Conservation (phyloP, 1,140 invertebrate genomes). For the Lordiphosa stackelbergi region DNA sequence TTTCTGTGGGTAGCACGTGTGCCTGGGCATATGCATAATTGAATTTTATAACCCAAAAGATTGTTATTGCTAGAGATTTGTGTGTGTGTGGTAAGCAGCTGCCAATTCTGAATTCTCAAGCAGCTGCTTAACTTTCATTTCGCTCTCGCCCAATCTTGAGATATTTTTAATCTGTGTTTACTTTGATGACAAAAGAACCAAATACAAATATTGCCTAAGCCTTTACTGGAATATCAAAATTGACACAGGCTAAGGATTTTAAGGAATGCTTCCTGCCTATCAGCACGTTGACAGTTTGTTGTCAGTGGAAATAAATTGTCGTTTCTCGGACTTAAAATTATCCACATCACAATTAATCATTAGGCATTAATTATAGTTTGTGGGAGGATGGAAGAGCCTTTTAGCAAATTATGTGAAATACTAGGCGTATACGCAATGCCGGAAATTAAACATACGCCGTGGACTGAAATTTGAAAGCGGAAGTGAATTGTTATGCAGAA, state of each 20-base stretch:
- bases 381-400: neutral
- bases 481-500: slow-evolving; percentile 62
- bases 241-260: slow-evolving; percentile 22
- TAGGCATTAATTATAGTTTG: slow-evolving; percentile 35
- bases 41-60: slow-evolving; percentile 62
- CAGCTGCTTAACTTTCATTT: slow-evolving; percentile 13
- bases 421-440: slow-evolving; percentile 60
- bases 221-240: slow-evolving; percentile 41
- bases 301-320: slow-evolving; percentile 53
- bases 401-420: slow-evolving; percentile 25
- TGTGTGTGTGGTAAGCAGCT: slow-evolving; percentile 41
- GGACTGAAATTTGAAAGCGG: slow-evolving; percentile 46
- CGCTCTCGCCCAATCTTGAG: neutral
- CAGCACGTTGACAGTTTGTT: slow-evolving; percentile 58
- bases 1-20: slow-evolving; percentile 24
- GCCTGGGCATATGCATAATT: slow-evolving; percentile 58
- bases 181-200: slow-evolving; percentile 20
- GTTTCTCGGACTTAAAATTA: slow-evolving; percentile 32
- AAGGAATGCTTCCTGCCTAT: slow-evolving; percentile 31
- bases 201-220: slow-evolving; percentile 38
- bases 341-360: slow-evolving; percentile 51
- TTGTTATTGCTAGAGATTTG: slow-evolving; percentile 61
- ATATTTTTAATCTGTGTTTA: slow-evolving; percentile 40
- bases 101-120: slow-evolving; percentile 31
- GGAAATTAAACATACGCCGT: slow-evolving; percentile 72